Evolutionary conservation across 2,888 invertebrate species (phyloP).

Genomic region (Ectropis crepuscularia): DNA sequence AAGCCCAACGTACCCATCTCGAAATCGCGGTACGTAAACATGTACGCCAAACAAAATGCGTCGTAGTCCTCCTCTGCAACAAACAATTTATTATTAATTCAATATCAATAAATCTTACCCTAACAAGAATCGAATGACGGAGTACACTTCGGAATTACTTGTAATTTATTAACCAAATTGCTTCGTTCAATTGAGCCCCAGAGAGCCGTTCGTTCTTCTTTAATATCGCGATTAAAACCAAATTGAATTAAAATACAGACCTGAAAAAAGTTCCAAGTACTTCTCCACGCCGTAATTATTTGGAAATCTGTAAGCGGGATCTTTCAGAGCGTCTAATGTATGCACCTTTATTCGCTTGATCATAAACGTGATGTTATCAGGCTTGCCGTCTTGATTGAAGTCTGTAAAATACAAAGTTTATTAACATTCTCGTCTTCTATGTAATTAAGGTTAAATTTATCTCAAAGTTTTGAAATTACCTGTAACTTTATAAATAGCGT

Average conservation of each 20-base stretch:
- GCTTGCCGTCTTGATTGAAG: conserved; percentile 96
- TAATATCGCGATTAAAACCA: conserved; percentile 37
- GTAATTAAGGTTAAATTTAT: conserved; percentile 11
- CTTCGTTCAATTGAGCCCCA: conserved; percentile 46
- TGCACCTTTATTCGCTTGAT: conserved; percentile 98
- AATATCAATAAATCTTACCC: conserved; percentile 36
- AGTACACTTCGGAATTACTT: conserved; percentile 37
- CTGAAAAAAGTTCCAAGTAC: conserved; percentile 98
- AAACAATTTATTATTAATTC: conserved; percentile 47
- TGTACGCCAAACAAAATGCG: conserved; percentile 98
- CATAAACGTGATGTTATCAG: conserved; percentile 97
- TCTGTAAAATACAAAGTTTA: conserved; percentile 81
- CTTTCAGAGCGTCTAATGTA: conserved; percentile 92
- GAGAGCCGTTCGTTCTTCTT: conserved; percentile 44
- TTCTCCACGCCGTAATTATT: conserved; percentile 99
- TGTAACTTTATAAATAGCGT: conserved; percentile 93
- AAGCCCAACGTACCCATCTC: conserved; percentile 98
- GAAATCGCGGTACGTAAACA: conserved; percentile 98
- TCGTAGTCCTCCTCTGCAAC: conserved; percentile 98
- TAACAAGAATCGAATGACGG: conserved; percentile 31
- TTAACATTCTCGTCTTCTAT: conserved; percentile 17
- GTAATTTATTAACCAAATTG: conserved; percentile 54
- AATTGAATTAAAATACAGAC: conserved; percentile 66
- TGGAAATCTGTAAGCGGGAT: conserved; percentile 94
- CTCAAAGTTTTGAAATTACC: conserved; percentile 78